These are phyloP conservation scores for Chrysomallon squamiferum DNA, from an alignment of 1,140 invertebrate species.

Conservation along the genomic window DNA sequence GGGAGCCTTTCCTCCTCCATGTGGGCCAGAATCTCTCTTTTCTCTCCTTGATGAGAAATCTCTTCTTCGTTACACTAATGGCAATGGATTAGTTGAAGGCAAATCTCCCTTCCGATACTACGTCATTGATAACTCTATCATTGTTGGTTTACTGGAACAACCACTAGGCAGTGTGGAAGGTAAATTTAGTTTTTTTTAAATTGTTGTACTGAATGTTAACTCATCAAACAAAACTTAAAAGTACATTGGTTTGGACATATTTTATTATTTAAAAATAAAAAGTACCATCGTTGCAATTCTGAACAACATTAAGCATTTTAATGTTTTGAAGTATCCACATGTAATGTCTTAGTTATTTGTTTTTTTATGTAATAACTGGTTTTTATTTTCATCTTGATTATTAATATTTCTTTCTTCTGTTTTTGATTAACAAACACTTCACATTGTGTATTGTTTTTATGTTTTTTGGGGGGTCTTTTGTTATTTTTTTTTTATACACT, in stretches of 20 bases:
- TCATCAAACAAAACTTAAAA: too few relatives aligned
- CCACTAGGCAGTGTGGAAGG: slow-evolving; percentile 75
- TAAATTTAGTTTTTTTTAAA: slow-evolving; percentile 27
- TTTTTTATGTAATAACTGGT: too few relatives aligned
- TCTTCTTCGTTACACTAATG: slow-evolving; percentile 79
- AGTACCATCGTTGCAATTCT: not conserved
- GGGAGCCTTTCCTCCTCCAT: slow-evolving; percentile 84
- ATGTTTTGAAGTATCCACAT: too few relatives aligned
- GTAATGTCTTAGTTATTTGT: too few relatives aligned
- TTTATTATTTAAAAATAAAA: not conserved
- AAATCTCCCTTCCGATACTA: slow-evolving; percentile 78
- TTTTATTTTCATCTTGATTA: too few relatives aligned
- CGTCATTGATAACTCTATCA: slow-evolving; percentile 85
- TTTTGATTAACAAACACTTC: slow-evolving; percentile 90
- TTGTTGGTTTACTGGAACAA: slow-evolving; percentile 90
- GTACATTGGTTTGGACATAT: not conserved
- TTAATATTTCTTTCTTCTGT: too few relatives aligned
- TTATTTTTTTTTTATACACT: not conserved
- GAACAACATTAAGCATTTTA: too few relatives aligned
- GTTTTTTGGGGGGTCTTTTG: not conserved
- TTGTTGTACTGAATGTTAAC: slow-evolving; percentile 75
- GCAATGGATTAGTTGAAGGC: slow-evolving; percentile 62
- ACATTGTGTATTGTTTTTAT: slow-evolving; percentile 67
- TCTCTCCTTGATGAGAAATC: slow-evolving; percentile 88
- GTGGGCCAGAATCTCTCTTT: slow-evolving; percentile 82